Conservation (phyloP, 2,113 vertebrate genomes). For the Nibea coibor region DNA sequence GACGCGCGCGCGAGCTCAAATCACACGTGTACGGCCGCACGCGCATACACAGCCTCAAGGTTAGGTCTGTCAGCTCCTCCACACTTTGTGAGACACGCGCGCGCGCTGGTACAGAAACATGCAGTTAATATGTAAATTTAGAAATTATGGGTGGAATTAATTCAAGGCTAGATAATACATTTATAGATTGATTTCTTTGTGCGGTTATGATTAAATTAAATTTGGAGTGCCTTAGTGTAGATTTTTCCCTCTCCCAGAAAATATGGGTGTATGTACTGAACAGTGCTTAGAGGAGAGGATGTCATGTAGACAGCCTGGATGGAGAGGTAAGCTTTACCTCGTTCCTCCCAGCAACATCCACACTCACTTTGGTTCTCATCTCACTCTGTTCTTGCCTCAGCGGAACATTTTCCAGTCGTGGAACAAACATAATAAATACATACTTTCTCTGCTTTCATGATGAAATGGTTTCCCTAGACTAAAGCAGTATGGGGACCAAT, state of each 20-base stretch:
- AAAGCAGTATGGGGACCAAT: background rate
- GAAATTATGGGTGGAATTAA: background rate
- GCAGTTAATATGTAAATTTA: background rate
- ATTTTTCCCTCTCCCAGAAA: background rate
- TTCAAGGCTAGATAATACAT: background rate
- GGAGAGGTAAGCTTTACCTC: conserved; percentile 8
- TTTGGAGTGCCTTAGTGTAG: background rate
- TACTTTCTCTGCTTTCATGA: background rate
- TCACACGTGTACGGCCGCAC: conserved; percentile 1
- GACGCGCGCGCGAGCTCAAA: conserved; percentile 9
- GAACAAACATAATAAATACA: background rate
- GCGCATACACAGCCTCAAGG: conserved; percentile 37
- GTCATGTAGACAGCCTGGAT: background rate
- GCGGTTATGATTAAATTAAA: too few species aligned
- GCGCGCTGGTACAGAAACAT: background rate
- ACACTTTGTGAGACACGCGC: conserved; percentile 21
- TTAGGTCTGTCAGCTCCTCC: conserved; percentile 44
- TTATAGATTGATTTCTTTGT: background rate
- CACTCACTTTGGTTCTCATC: background rate
- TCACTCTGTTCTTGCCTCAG: background rate
- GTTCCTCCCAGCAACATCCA: background rate
- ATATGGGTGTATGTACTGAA: background rate
- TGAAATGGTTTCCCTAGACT: background rate
- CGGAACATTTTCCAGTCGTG: background rate
- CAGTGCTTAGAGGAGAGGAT: conserved; percentile 1